Evolutionary conservation across 2,888 invertebrate species (phyloP).

Genomic region (Encarsia formosa): DNA sequence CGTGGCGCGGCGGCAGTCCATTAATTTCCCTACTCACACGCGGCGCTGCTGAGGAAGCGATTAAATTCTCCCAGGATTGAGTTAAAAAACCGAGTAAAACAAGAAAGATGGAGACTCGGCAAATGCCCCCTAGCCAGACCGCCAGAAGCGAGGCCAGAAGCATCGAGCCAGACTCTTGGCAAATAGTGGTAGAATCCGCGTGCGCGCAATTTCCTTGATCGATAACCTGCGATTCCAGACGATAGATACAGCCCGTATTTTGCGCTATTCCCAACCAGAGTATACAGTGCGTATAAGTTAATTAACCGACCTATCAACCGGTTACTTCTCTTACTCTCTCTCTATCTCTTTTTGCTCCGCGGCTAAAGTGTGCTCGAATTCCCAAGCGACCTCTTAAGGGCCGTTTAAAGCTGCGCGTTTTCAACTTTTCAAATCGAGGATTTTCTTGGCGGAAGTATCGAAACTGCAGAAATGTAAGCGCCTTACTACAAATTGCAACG

Average conservation of each 20-base stretch:
- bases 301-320: constrained; percentile 23
- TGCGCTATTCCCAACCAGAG: constrained; percentile 20
- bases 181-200: too few relatives aligned
- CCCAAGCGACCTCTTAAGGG: constrained; percentile 4
- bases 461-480: too few relatives aligned
- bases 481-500: constrained; percentile 21
- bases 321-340: constrained; percentile 3
- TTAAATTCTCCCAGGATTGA: constrained; percentile 1
- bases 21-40: constrained; percentile 5
- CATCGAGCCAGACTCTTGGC: too few relatives aligned
- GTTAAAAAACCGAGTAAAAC: constrained; percentile 5
- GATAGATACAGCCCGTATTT: constrained; percentile 24
- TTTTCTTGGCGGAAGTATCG: constrained; percentile 17
- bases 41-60: constrained; percentile 5
- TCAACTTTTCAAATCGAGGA: too few relatives aligned
- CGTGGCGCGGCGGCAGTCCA: not conserved
- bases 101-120: not conserved
- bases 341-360: not conserved
- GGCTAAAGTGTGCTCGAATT: not conserved
- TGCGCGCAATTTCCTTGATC: constrained; percentile 19
- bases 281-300: constrained; percentile 24
- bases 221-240: constrained; percentile 23
- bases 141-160: too few relatives aligned
- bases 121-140: too few relatives aligned
- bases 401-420: not conserved